phyloP scores from a whole-genome alignment of 2,113 vertebrate species.

The Lophotis ruficrista region DNA sequence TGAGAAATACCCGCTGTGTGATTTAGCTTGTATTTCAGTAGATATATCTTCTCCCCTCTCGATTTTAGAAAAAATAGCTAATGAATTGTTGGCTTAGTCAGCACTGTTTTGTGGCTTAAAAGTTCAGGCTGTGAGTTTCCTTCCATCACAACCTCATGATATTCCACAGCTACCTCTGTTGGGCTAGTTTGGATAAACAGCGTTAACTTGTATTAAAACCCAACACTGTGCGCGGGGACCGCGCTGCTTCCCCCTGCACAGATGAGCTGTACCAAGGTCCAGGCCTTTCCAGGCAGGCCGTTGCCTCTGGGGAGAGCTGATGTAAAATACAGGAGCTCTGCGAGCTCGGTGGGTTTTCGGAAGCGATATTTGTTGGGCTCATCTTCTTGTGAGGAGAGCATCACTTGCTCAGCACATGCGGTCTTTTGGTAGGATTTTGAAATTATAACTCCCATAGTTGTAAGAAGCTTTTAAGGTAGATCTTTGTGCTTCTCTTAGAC shows the following conservation, averaged over 20 bases:
- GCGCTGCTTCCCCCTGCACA: not conserved
- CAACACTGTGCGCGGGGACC: not conserved
- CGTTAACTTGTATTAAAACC: not conserved
- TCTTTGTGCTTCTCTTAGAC: not conserved
- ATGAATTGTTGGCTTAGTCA: not conserved
- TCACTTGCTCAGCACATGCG: not conserved
- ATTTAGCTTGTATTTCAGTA: not conserved
- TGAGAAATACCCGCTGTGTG: not conserved
- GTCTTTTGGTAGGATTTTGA: not conserved
- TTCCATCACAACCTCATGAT: not conserved
- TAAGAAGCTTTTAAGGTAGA: not conserved
- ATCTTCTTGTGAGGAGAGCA: not conserved
- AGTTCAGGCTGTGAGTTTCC: not conserved
- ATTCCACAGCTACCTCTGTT: not conserved
- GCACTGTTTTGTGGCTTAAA: not conserved
- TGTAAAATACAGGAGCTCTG: not conserved
- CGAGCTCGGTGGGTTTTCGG: fast-evolving
- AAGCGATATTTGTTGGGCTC: not conserved
- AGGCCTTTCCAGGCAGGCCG: not conserved
- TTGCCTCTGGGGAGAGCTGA: not conserved
- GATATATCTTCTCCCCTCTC: not conserved
- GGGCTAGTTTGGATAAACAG: not conserved
- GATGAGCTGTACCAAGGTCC: not conserved
- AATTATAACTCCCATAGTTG: not conserved
- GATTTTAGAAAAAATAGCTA: not conserved